phyloP scores from a whole-genome alignment of 2,888 invertebrate species.

The Stenodera caucasica region DNA sequence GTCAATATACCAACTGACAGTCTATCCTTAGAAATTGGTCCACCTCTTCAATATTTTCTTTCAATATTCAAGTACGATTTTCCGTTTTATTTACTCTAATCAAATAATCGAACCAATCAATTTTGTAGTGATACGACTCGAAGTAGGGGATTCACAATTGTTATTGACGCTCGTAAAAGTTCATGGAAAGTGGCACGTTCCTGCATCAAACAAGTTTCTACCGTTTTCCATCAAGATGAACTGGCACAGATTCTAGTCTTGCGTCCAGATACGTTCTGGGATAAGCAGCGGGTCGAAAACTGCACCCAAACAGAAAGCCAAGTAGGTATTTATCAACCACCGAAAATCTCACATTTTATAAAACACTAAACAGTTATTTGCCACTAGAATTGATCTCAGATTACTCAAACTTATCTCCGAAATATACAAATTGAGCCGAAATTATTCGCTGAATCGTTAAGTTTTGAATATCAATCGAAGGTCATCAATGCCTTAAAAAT shows the following conservation, averaged over 20 bases:
- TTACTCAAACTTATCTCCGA: too few relatives aligned
- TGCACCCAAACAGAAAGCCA: constrained; percentile 67
- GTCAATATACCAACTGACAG: constrained; percentile 64
- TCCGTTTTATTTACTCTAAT: background rate
- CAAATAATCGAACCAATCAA: background rate
- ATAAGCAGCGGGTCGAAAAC: constrained; percentile 71
- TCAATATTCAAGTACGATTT: constrained; percentile 62
- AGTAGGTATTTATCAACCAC: too few relatives aligned
- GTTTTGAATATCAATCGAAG: too few relatives aligned
- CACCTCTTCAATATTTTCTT: constrained; percentile 57
- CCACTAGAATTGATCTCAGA: too few relatives aligned
- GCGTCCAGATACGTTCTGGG: constrained; percentile 75
- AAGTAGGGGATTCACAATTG: constrained; percentile 61
- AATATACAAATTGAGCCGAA: too few relatives aligned
- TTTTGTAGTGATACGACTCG: constrained; percentile 57
- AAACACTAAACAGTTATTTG: too few relatives aligned
- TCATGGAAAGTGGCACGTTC: constrained; percentile 65
- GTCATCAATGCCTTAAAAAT: too few relatives aligned
- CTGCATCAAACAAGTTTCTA: constrained; percentile 62
- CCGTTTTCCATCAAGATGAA: constrained; percentile 52
- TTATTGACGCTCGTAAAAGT: constrained; percentile 67
- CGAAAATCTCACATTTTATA: too few relatives aligned
- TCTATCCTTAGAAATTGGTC: constrained; percentile 55
- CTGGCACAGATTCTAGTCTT: constrained; percentile 62
- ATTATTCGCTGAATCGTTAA: too few relatives aligned